These are phyloP conservation scores for Galeopterus variegatus DNA, from an alignment of 2,113 vertebrate species.

Conservation along the genomic window DNA sequence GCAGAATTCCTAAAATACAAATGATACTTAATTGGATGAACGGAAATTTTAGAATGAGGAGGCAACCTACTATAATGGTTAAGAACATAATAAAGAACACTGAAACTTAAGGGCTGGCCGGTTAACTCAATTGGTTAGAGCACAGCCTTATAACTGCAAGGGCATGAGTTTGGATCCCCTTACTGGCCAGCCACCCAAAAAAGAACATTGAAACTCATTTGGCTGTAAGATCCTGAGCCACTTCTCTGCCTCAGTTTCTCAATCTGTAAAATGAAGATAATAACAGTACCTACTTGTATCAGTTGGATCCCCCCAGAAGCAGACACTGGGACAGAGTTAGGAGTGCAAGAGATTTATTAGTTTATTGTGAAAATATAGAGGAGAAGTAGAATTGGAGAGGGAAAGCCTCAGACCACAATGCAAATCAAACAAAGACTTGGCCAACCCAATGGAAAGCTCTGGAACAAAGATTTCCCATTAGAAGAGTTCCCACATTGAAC, in stretches of 20 bases:
- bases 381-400: not conserved
- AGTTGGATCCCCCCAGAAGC: constrained; percentile 13
- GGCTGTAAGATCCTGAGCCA: not conserved
- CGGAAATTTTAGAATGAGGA: not conserved
- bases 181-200: not conserved
- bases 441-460: not conserved
- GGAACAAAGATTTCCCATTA: constrained; percentile 10
- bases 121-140: no score
- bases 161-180: no score
- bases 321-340: not conserved
- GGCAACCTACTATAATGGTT: not conserved
- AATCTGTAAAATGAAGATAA: constrained; percentile 4
- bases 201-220: not conserved
- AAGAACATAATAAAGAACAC: constrained; percentile 8
- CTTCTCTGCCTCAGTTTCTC: not conserved
- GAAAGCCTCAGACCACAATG: not conserved
- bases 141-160: no score
- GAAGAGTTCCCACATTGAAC: not conserved
- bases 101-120: not conserved
- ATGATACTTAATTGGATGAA: constrained; percentile 7
- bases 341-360: not conserved
- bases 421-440: not conserved
- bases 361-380: constrained; percentile 15
- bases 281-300: not conserved
- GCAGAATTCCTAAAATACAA: not conserved